Evolutionary conservation across 2,888 invertebrate genomes (phyloP).

Genomic region (Andrena marginata): DNA sequence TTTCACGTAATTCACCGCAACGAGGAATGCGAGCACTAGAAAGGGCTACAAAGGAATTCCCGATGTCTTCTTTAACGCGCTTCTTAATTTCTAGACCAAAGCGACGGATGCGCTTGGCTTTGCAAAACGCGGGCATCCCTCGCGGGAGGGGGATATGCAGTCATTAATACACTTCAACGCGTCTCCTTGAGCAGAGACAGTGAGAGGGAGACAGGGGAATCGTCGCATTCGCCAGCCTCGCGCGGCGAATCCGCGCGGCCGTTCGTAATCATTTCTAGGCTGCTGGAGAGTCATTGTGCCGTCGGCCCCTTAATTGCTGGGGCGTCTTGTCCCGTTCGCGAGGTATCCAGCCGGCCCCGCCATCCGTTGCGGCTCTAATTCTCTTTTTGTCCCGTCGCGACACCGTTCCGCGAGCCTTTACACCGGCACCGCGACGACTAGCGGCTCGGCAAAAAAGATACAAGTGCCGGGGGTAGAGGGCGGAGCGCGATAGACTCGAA

Average conservation of each 20-base stretch:
- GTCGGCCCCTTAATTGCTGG: constrained; percentile 67
- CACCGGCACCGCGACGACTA: constrained; percentile 12
- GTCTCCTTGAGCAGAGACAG: background rate
- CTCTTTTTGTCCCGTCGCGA: constrained; percentile 54
- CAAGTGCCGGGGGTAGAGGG: constrained; percentile 1
- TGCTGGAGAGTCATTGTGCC: constrained; percentile 60
- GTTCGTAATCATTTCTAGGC: constrained; percentile 63
- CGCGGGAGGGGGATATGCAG: background rate
- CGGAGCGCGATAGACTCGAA: constrained; percentile 12
- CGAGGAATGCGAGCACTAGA: too few species aligned
- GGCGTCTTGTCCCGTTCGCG: constrained; percentile 59
- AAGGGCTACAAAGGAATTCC: background rate
- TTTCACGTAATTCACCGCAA: too few species aligned
- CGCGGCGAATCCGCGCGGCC: constrained; percentile 38
- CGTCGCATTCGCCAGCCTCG: constrained; percentile 45
- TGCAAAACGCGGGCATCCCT: background rate
- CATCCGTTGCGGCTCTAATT: constrained; percentile 48
- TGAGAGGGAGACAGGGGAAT: constrained; percentile 45
- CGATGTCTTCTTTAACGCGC: constrained; percentile 11
- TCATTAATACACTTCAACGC: constrained; percentile 42
- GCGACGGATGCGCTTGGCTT: constrained; percentile 10
- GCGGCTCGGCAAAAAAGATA: constrained; percentile 22
- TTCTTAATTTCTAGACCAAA: constrained; percentile 25
- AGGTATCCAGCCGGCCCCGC: constrained; percentile 44
- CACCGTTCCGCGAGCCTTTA: constrained; percentile 33